Evolutionary conservation across 1,140 invertebrate species (phyloP), one percentile per base, ranked within the genome.

Genomic region (Delia radicum): DNA sequence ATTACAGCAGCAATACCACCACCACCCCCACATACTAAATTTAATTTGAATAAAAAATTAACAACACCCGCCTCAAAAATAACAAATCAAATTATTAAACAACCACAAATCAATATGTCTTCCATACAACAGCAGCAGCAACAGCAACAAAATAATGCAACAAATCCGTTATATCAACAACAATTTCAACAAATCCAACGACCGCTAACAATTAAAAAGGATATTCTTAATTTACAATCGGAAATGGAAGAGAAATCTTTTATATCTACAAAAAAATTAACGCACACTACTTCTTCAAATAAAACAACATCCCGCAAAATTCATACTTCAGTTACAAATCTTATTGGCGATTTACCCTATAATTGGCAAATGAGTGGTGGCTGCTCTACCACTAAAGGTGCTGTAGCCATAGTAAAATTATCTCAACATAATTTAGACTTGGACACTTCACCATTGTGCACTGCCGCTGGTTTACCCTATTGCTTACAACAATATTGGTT

Each of bases 401-500:
- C 75, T 21, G 75, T 76, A 27, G 72, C 75, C 10, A 73, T 76
- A 18, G 72, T 76, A 26, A 61, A 62, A 13, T 69, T 76, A 42
- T 55, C 75, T 12, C 42, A 28, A 29, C 55, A 73, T 21, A 27
- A 74, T 28, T 31, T 69, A 26, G 75, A 76, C 27, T 33, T 69
- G 65, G 76, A 77, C 72, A 77, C 48, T 21, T 37, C 65, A 15
- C 69, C 61, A 6, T 67, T 74, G 18, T 46, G 73, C 29, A 42
- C 48, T 13, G 29, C 46, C 12, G 21, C 65, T 29, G 73, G 83
- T 28, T 77, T 80, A n/a, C 82, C 82, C n/a, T 85, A 85, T 73
- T 82, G 80, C 27, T 24, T 85, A 48, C 84, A 85, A 62, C 74
- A 79, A 18, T 78, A 82, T 65, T 85, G 84, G 84, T 0, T 77